Evolutionary conservation across 2,797 vertebrate genomes (phyloP).

Genomic region (Saxicola maurus): DNA sequence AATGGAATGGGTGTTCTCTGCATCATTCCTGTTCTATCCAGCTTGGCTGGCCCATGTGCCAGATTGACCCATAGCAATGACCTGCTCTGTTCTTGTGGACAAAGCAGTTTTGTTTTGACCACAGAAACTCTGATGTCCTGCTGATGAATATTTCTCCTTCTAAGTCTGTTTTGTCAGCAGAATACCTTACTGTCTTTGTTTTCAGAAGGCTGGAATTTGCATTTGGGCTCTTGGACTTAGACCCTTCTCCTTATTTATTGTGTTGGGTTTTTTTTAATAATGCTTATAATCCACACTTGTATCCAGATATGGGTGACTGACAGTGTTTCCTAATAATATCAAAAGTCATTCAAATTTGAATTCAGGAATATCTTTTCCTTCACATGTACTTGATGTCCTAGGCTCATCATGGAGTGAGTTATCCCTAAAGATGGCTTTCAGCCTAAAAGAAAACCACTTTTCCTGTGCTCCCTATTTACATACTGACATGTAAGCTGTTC

Average conservation of each 20-base stretch:
- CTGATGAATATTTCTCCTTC: not conserved
- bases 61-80: not conserved
- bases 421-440: not conserved
- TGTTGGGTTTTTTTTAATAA: not conserved
- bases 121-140: not conserved
- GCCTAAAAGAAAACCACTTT: not conserved
- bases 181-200: not conserved
- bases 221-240: not conserved
- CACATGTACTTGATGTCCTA: rapidly evolving
- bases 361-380: not conserved
- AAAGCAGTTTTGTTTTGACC: not conserved
- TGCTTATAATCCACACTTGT: not conserved
- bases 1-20: not conserved
- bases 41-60: not conserved
- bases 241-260: not conserved
- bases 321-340: not conserved
- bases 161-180: not conserved
- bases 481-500: not conserved
- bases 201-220: not conserved
- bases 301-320: not conserved
- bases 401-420: not conserved
- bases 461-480: not conserved
- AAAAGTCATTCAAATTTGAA: not conserved
- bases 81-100: not conserved
- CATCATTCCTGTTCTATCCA: not conserved